phyloP scores from a whole-genome alignment of 2,113 vertebrate genomes.

The Lagopus leucura region DNA sequence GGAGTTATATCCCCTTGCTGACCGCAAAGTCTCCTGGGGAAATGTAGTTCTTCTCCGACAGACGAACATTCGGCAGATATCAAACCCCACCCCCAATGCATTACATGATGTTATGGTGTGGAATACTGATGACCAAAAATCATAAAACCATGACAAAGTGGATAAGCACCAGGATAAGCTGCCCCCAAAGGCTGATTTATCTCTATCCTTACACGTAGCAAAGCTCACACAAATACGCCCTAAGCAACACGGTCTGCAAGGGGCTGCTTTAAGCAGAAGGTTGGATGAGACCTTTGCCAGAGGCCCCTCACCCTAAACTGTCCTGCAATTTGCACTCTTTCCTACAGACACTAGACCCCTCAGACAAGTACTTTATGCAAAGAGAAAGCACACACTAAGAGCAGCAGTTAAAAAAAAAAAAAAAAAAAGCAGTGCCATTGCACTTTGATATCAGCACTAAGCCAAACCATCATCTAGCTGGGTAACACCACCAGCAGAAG shows the following conservation, averaged over 20 bases:
- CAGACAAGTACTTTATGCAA: neutral
- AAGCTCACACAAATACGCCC: accelerated
- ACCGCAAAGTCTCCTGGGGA: no score
- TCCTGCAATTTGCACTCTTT: neutral
- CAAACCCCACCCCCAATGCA: no score
- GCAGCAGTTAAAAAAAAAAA: no score
- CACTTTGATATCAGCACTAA: neutral
- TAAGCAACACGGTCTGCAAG: neutral
- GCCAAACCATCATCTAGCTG: neutral
- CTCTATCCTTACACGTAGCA: neutral
- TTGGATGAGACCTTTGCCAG: neutral
- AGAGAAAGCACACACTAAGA: neutral
- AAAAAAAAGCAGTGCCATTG: neutral
- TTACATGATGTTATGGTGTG: no score
- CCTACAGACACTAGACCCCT: accelerated
- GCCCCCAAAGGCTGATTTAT: neutral
- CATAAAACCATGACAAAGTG: no score
- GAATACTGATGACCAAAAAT: no score
- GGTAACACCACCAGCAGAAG: accelerated
- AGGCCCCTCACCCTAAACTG: neutral
- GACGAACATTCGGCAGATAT: no score
- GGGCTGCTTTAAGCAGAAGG: neutral
- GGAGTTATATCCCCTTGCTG: no score
- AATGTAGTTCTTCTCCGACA: no score
- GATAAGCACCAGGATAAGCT: neutral